Base-by-base conservation (phyloP, 2,113 vertebrate genomes). In the Tachysurus vachellii region DNA sequence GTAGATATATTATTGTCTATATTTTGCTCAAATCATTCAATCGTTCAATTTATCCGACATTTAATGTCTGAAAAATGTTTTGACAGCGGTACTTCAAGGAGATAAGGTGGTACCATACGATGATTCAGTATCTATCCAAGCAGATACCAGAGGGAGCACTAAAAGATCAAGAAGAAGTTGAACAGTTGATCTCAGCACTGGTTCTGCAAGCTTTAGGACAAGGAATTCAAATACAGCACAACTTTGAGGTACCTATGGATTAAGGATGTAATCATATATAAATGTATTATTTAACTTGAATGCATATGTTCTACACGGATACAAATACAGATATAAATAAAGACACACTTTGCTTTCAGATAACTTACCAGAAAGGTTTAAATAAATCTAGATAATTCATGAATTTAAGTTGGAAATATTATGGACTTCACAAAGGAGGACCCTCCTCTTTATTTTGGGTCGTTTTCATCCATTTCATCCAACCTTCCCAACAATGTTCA, bases 31-130 rank as follows among this genome's bases (percentile, higher is more conserved):
- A 13, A 28, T 12, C n/a, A 13, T 28, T 9, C 14, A 61, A 61
- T 83, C 2, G 17, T 9, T 50, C 11, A 0, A 31, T 75, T 44
- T 47, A n/a, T 56, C 8, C 13, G n/a, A 56, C 50, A 54, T 28
- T 61, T 70, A 53, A 44, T 21, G 36, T 44, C 36, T 87, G 50
- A 57, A 86, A 23, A 80, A 81, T 87, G 4, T 66, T 80, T 84
- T 85, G 19, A 59, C 90, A 99, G 97, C 94, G 92, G 57, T 97
- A 96, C 89, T 97, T 96, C 92, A 91, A 73, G 88, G 95, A 95
- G 84, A 94, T 99, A 61, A 89, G 89, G 36, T 94, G 93, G 10
- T 95, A 92, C 87, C 82, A 96, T 93, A 89, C 92, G 70, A 91
- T 94, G 76, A 91, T 95, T 77, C 93, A 96, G 89, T 86, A 80